Base-by-base conservation (phyloP, 2,797 vertebrate genomes). In the Tolypeutes matacus region DNA sequence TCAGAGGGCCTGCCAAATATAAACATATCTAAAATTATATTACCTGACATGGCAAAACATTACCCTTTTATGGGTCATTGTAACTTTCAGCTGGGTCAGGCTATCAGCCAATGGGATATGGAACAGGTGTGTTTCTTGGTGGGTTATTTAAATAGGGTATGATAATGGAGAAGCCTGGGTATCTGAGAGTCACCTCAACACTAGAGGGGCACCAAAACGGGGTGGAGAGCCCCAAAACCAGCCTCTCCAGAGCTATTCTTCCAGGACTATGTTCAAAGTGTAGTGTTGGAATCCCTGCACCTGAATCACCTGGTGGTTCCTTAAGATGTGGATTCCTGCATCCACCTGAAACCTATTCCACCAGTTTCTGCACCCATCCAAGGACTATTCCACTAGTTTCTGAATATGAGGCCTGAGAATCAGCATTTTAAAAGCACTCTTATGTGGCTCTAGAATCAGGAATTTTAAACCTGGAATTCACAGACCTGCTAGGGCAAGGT, bases 21-120 rank as follows among this genome's bases (percentile, higher is more conserved):
- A 87, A 77, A 58, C 42, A 58, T 56, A 39, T 56, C 58, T 78
- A 64, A 94, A 85, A 25, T 86, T 73, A 39, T 42, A 73, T 91
- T 78, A 67, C 36, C 17, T 8, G 53, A 0, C 7, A 82, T 34
- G 39, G 72, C 8, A 84, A 51, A 75, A 69, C 14, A 29, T 86
- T 49, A 56, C 29, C 6, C 9, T 46, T 51, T 60, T 81, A 39
- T 56, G 36, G 60, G 34, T 95, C 34, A 17, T 34, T 80, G 36
- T 15, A 36, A 11, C 14, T 77, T 27, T 73, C 18, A 29, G 75
- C 25, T 93, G 78, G 70, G 18, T 53, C 82, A 56, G 69, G 27
- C 23, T 77, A 3, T 65, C n/a, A 72, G 75, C 39, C 51, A 89
- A 60, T 36, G 56, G 58, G 25, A 21, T 42, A 21, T 3, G 29